Percentiles rank a stretch among this genome's conserved stretches.
These are phyloP conservation scores for Florisuga fusca DNA, from an alignment of 2,797 vertebrate genomes.

Conservation along the genomic window DNA sequence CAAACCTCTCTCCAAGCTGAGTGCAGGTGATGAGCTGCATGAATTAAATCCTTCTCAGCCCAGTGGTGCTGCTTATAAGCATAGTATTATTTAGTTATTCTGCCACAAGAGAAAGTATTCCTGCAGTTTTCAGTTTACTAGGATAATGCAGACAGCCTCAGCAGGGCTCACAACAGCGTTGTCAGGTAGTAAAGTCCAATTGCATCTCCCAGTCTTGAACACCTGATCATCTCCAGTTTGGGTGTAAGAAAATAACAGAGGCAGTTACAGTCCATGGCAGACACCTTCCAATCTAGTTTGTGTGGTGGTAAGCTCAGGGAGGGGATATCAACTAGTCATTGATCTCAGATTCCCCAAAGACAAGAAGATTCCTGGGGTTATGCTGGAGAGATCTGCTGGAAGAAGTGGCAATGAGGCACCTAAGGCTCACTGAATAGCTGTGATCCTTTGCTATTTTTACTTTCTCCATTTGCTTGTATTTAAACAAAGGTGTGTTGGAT, in stretches of 20 bases:
- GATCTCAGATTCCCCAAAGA: not conserved
- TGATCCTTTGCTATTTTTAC: not conserved
- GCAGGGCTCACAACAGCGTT: accelerated
- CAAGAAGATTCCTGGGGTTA: not conserved
- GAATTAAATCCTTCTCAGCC: not conserved
- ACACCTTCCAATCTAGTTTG: not conserved
- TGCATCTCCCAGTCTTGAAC: not conserved
- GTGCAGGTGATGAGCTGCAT: not conserved
- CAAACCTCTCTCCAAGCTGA: not conserved
- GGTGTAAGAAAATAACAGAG: not conserved
- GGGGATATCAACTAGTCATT: not conserved
- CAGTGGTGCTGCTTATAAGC: not conserved
- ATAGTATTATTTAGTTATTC: not conserved
- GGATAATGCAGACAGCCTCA: not conserved
- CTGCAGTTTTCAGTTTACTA: not conserved
- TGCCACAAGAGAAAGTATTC: not conserved
- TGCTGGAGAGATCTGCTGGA: not conserved
- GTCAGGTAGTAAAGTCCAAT: not conserved
- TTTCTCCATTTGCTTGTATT: not conserved
- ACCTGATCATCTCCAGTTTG: not conserved
- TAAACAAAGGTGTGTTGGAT: not conserved
- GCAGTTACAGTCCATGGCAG: accelerated
- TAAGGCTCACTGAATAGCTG: not conserved
- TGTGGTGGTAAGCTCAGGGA: not conserved
- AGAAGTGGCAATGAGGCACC: accelerated